Conservation (phyloP, 2,113 vertebrate genomes). For the Mustela nigripes region DNA sequence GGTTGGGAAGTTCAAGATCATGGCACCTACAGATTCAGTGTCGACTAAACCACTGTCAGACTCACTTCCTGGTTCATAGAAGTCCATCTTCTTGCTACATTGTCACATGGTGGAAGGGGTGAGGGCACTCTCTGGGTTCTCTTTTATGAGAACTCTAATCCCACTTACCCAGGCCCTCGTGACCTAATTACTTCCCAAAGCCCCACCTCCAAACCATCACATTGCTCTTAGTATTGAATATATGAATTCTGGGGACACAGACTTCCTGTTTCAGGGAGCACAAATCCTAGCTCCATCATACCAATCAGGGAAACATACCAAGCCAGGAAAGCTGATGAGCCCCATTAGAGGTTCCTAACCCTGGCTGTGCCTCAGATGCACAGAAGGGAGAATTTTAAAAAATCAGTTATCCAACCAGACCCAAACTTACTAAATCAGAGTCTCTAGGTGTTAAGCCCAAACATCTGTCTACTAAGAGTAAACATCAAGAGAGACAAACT, state of each 20-base stretch:
- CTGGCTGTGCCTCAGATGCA: background rate
- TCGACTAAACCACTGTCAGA: background rate
- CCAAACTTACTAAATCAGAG: background rate
- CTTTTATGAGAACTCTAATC: background rate
- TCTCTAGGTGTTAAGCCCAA: background rate
- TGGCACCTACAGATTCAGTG: background rate
- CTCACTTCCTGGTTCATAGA: background rate
- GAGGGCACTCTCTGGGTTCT: background rate
- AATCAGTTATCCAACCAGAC: background rate
- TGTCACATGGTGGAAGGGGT: background rate
- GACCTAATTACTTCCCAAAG: background rate
- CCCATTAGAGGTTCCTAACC: background rate
- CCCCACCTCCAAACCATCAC: background rate
- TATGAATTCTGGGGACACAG: background rate
- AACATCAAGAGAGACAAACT: background rate
- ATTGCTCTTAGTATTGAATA: background rate
- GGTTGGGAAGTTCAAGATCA: background rate
- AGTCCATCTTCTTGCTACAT: background rate
- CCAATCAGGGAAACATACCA: too few species aligned
- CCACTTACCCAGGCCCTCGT: background rate
- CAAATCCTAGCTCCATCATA: background rate
- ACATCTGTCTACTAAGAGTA: constrained; percentile 5
- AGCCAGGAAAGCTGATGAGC: background rate
- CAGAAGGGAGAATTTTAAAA: background rate
- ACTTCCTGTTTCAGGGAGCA: background rate